Percentiles rank a stretch among this genome's conserved stretches.
These are phyloP conservation scores for Peromyscus aztecus DNA, from an alignment of 2,797 vertebrate species.

Conservation along the genomic window DNA sequence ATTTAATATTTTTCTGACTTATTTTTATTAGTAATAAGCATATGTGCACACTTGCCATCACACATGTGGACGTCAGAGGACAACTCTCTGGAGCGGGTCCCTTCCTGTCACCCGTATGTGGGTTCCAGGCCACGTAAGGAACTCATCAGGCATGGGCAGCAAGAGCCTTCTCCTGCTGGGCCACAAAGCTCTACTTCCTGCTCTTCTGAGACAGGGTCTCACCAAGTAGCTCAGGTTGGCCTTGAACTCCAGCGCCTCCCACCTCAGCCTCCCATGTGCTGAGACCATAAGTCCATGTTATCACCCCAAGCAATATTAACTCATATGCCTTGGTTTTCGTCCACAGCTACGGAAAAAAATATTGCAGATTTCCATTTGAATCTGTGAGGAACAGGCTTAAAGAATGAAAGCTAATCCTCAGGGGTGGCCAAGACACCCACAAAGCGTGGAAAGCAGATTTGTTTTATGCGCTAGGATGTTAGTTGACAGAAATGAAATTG, in stretches of 20 bases:
- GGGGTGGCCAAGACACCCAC: not conserved
- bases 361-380: not conserved
- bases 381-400: not conserved
- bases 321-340: not conserved
- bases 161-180: not conserved
- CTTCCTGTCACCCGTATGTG: not conserved
- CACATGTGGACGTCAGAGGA: not conserved
- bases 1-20: not conserved
- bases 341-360: not conserved
- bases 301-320: not conserved
- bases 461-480: not conserved
- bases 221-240: not conserved
- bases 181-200: not conserved
- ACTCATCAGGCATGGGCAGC: not conserved
- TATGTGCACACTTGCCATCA: not conserved
- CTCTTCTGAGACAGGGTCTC: not conserved
- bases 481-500: not conserved
- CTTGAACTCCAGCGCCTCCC: not conserved
- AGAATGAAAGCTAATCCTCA: not conserved
- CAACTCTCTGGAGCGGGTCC: not conserved
- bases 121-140: too few species aligned
- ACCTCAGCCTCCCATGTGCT: not conserved
- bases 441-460: not conserved
- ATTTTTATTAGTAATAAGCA: too few species aligned
- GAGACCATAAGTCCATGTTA: not conserved